phyloP scores from a whole-genome alignment of 2,113 vertebrate species.

The Pedionomus torquatus region DNA sequence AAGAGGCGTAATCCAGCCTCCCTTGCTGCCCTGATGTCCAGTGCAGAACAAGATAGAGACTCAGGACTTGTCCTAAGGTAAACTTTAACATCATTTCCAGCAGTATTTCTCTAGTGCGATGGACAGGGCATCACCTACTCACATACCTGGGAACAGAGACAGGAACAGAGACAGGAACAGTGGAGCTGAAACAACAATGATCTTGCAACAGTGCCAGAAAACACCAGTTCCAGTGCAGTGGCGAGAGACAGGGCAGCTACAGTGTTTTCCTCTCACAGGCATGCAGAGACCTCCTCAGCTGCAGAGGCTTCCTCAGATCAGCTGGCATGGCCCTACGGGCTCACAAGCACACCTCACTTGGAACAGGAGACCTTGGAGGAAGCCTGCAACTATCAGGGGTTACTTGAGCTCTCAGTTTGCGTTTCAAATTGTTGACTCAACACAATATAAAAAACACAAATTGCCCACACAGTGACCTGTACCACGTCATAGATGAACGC shows the following conservation, averaged over 20 bases:
- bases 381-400: background rate
- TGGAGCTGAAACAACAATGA: too few relatives aligned
- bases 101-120: background rate
- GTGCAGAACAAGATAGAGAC: background rate
- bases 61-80: background rate
- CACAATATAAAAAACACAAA: background rate
- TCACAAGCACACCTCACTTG: background rate
- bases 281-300: background rate
- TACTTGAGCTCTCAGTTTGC: background rate
- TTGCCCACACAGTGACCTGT: background rate
- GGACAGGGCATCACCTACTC: background rate
- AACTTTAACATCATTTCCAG: background rate
- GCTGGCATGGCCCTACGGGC: background rate
- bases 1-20: background rate
- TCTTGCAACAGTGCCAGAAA: background rate
- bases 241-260: background rate
- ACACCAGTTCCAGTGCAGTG: background rate
- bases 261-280: background rate
- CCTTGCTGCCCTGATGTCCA: background rate
- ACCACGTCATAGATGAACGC: fast-evolving
- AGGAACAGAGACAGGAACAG: background rate
- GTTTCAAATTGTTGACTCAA: conserved; percentile 14
- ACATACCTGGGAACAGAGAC: background rate
- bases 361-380: background rate
- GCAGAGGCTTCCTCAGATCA: background rate